These are phyloP conservation scores for Microcebus jonahi DNA, from an alignment of 2,113 vertebrate genomes.

Conservation along the genomic window DNA sequence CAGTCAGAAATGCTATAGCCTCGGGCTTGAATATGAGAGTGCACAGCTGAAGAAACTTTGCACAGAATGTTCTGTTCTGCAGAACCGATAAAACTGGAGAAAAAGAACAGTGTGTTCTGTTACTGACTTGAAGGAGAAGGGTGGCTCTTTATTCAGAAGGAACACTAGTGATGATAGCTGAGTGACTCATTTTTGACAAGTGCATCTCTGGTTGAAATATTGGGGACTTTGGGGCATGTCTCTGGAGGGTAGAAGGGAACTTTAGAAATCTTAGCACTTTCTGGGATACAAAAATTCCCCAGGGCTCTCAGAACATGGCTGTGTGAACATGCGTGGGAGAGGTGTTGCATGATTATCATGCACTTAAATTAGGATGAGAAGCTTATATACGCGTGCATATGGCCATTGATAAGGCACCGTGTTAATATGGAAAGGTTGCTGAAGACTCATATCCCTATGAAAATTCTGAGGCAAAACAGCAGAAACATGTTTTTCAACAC, in stretches of 20 bases:
- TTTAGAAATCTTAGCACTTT: constrained; percentile 24
- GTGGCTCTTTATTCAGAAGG: neutral
- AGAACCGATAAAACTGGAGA: neutral
- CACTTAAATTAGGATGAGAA: neutral
- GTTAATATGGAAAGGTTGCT: neutral
- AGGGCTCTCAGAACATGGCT: neutral
- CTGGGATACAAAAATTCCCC: neutral
- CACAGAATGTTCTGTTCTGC: neutral
- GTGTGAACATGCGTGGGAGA: neutral
- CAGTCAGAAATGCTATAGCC: constrained; percentile 58
- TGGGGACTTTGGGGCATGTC: neutral
- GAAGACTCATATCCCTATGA: neutral
- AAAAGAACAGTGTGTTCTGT: neutral
- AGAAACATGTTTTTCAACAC: neutral
- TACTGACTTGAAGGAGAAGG: constrained; percentile 32
- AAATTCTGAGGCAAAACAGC: neutral
- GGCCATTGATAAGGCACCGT: neutral
- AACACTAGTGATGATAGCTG: constrained; percentile 15
- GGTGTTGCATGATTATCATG: neutral
- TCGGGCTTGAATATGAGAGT: constrained; percentile 54
- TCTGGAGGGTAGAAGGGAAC: constrained; percentile 1
- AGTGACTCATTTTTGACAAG: constrained; percentile 59
- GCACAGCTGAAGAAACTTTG: neutral
- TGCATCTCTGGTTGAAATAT: constrained; percentile 39
- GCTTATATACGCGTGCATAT: neutral